A percentile compares a stretch with the other conserved stretches of the same genome.
Conservation (phyloP, 1,140 invertebrate genomes). For the Onthophagus taurus region DNA sequence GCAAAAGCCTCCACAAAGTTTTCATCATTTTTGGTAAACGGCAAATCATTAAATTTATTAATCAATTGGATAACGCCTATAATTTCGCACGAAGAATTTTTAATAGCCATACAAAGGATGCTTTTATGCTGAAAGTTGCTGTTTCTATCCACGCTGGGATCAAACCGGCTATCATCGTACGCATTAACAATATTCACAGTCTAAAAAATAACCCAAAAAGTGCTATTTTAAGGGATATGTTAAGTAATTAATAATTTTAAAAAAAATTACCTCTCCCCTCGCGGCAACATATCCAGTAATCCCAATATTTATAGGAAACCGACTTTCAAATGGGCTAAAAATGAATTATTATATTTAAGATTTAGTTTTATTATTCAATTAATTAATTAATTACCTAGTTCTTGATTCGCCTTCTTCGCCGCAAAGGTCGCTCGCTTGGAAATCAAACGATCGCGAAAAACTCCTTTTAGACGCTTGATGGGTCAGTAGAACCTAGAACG, state of each 20-base stretch:
- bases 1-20: conserved; percentile 93
- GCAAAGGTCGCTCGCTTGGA: conserved; percentile 70
- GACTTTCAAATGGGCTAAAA: conserved; percentile 70
- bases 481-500: conserved; percentile 71
- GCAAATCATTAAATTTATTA: conserved; percentile 84
- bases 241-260: conserved; percentile 6
- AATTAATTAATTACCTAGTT: conserved; percentile 46
- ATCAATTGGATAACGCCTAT: conserved; percentile 90
- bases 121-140: conserved; percentile 71
- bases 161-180: conserved; percentile 86
- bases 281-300: conserved; percentile 93
- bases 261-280: conserved; percentile 73
- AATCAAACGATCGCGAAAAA: conserved; percentile 86
- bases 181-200: conserved; percentile 84
- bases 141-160: conserved; percentile 71
- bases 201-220: conserved; percentile 36
- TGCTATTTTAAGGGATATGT: background rate
- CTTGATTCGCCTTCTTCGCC: conserved; percentile 65
- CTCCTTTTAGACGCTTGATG: conserved; percentile 80
- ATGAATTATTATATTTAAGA: conserved; percentile 3
- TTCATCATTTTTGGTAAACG: conserved; percentile 88
- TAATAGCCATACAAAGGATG: conserved; percentile 88
- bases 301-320: conserved; percentile 94
- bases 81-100: conserved; percentile 78
- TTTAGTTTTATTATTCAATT: conserved; percentile 8